phyloP scores from a whole-genome alignment of 2,888 invertebrate species.

The Hetaerina titia region DNA sequence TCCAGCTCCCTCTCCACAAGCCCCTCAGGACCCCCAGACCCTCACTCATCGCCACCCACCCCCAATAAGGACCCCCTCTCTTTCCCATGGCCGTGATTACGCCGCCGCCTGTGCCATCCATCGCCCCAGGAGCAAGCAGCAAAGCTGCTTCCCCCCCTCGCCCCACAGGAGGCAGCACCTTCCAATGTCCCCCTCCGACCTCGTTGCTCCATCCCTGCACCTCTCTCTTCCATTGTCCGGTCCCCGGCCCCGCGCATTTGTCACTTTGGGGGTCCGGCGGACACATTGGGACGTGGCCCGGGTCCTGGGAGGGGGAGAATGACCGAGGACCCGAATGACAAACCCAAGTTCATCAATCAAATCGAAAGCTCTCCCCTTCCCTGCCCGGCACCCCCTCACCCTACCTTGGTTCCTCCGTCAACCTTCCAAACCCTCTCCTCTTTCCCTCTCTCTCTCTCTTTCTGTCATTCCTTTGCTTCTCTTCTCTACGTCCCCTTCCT shows the following conservation, averaged over 20 bases:
- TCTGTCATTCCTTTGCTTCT: neutral
- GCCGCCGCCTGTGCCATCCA: neutral
- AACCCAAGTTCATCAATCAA: slow-evolving; percentile 63
- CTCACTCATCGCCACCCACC: neutral
- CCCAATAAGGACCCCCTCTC: neutral
- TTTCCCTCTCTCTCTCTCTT: neutral
- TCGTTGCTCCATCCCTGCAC: neutral
- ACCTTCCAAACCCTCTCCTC: no score
- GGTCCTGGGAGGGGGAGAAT: neutral
- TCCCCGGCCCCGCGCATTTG: slow-evolving; percentile 37
- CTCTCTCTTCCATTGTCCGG: neutral
- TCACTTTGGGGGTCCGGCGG: slow-evolving; percentile 42
- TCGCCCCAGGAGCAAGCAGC: neutral
- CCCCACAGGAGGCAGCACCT: neutral
- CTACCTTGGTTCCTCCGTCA: no score
- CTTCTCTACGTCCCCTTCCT: neutral
- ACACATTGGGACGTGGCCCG: slow-evolving; percentile 25
- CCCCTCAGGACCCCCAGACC: neutral
- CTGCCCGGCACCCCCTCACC: neutral
- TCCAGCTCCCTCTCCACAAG: neutral
- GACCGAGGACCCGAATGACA: slow-evolving; percentile 34
- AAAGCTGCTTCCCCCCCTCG: neutral
- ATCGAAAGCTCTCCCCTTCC: slow-evolving; percentile 13
- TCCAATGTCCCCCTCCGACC: neutral
- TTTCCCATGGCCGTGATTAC: neutral